Conservation (phyloP, 2,888 invertebrate genomes). For the Podotricha telesiphe region DNA sequence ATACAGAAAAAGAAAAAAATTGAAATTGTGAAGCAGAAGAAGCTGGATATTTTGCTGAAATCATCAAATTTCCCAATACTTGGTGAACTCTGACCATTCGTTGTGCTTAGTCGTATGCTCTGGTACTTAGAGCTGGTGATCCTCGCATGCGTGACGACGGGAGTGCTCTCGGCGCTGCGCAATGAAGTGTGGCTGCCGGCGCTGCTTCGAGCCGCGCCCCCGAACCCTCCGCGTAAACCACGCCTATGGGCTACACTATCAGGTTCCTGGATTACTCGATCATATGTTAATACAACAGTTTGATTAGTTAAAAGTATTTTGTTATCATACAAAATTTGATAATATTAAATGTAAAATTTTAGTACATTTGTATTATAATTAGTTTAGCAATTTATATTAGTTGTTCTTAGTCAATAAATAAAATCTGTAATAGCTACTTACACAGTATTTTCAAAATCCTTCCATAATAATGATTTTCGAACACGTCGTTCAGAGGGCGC, state of each 20-base stretch:
- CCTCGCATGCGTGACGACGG: slow-evolving; percentile 70
- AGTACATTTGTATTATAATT: neutral
- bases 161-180: slow-evolving; percentile 62
- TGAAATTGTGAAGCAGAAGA: neutral
- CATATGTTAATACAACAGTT: neutral
- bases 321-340: neutral
- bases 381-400: neutral
- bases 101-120: slow-evolving; percentile 55
- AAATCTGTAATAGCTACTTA: neutral
- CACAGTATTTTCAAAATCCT: neutral
- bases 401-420: neutral
- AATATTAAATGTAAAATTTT: neutral
- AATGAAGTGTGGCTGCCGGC: slow-evolving; percentile 75
- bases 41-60: too few relatives aligned
- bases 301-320: slow-evolving; percentile 15
- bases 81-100: neutral
- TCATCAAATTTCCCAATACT: neutral
- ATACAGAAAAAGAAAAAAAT: neutral
- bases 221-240: slow-evolving; percentile 52
- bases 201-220: slow-evolving; percentile 67
- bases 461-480: slow-evolving; percentile 18
- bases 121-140: slow-evolving; percentile 65
- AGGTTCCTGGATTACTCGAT: slow-evolving; percentile 32
- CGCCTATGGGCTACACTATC: slow-evolving; percentile 46
- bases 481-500: slow-evolving; percentile 45